phyloP scores from a whole-genome alignment of 2,888 invertebrate species.

The Drosophila bunnanda region DNA sequence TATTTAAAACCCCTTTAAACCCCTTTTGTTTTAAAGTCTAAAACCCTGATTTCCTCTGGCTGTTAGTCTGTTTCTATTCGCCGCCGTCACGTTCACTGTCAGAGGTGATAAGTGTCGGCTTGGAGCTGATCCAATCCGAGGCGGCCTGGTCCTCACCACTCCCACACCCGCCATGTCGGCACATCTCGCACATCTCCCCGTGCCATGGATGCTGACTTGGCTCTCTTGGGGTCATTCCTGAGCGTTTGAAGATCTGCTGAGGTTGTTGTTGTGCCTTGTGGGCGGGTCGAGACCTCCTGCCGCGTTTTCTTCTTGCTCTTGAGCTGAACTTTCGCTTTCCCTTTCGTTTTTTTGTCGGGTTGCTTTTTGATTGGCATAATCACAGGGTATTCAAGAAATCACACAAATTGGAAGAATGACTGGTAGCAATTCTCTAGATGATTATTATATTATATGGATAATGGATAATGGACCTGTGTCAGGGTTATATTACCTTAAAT shows the following conservation, averaged over 20 bases:
- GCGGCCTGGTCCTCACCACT: slow-evolving; percentile 52
- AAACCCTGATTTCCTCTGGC: slow-evolving; percentile 7
- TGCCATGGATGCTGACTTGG: slow-evolving; percentile 42
- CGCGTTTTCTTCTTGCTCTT: slow-evolving; percentile 58
- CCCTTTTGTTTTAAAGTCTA: not conserved
- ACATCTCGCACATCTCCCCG: slow-evolving; percentile 8
- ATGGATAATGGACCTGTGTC: not conserved
- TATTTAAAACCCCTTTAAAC: not conserved
- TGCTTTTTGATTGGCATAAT: slow-evolving; percentile 35
- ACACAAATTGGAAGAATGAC: not conserved
- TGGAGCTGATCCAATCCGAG: slow-evolving; percentile 48
- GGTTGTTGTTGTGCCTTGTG: slow-evolving; percentile 23
- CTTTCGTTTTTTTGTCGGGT: slow-evolving; percentile 47
- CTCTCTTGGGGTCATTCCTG: slow-evolving; percentile 61
- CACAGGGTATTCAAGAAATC: slow-evolving; percentile 5
- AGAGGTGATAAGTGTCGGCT: slow-evolving; percentile 67
- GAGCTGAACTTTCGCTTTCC: slow-evolving; percentile 73
- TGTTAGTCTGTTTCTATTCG: not conserved
- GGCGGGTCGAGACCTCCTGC: slow-evolving; percentile 58
- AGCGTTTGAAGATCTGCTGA: slow-evolving; percentile 56
- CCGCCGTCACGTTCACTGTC: slow-evolving; percentile 62
- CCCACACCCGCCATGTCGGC: slow-evolving; percentile 32
- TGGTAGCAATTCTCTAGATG: not conserved
- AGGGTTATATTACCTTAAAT: too few species aligned
- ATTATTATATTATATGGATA: not conserved